Evolutionary conservation across 2,797 vertebrate genomes (phyloP).

Genomic region (Pantherophis vulpinus): DNA sequence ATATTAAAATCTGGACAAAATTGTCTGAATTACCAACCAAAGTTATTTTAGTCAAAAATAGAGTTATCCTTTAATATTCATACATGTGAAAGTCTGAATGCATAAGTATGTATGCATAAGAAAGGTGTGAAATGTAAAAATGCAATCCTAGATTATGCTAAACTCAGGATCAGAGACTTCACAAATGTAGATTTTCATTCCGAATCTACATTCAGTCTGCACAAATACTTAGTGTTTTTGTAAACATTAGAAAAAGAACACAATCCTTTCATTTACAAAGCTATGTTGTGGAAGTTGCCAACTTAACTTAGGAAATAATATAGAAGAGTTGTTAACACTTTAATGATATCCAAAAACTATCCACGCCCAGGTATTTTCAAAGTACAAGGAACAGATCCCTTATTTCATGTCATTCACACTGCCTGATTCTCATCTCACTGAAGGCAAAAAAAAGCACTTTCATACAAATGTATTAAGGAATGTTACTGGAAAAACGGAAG

Average conservation of each 20-base stretch:
- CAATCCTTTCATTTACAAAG: conserved; percentile 60
- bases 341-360: conserved; percentile 55
- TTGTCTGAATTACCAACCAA: conserved; percentile 68
- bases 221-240: conserved; percentile 75
- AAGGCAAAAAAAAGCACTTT: conserved; percentile 72
- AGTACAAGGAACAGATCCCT: conserved; percentile 62
- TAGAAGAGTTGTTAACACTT: conserved; percentile 48
- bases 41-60: conserved; percentile 72
- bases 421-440: conserved; percentile 68
- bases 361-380: conserved; percentile 38
- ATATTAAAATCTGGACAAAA: conserved; percentile 69
- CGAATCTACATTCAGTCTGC: conserved; percentile 72
- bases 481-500: conserved; percentile 81
- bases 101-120: conserved; percentile 70
- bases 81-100: conserved; percentile 66
- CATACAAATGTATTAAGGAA: conserved; percentile 80
- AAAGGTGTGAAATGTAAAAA: conserved; percentile 72
- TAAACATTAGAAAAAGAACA: conserved; percentile 72
- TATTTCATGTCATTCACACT: conserved; percentile 60
- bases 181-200: conserved; percentile 65
- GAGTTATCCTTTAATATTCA: conserved; percentile 68
- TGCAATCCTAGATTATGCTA: conserved; percentile 66
- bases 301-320: conserved; percentile 55
- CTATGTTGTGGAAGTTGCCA: conserved; percentile 48
- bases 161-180: conserved; percentile 58